Base-by-base conservation (phyloP, 2,888 invertebrate genomes). In the Adela reaumurella region DNA sequence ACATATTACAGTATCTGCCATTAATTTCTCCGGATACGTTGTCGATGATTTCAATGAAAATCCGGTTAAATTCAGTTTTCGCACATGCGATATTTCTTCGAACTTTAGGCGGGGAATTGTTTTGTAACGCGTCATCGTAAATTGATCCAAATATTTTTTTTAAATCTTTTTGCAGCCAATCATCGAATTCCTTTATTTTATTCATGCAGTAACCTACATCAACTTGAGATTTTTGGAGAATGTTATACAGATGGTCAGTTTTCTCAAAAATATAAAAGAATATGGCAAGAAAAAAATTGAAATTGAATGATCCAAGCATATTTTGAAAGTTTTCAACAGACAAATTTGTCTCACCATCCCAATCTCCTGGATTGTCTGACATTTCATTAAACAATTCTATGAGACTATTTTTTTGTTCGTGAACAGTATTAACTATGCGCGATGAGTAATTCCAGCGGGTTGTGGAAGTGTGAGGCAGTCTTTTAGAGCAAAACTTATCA, bases 181-280 rank as follows among this genome's bases (percentile, higher is more conserved):
- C n/a, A 24, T 44, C 2, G 45, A 18, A 45, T 19, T 16, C 45
- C 48, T 3, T 19, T 10, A 16, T 19, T 19, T 47, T 24, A 19
- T n/a, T 42, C 20, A 45, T 17, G 1, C 41, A 43, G 10, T 45
- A 46, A 17, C 45, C 43, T 16, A 20, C 5, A 2, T 17, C 29
- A 8, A 17, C 44, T 3, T 3, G 8, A 35, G 11, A 3, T 35
- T 35, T 35, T 11, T 35, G 35, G 14, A 35, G 3, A 14, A 35
- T 35, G 14, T 35, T 14, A 11, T 35, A 35, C 11, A 35, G 14
- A 14, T 14, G 3, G n/a, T 35, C 43, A 29, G n/a, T 46, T 29
- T 46, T 44, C 18, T 44, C 17, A 47, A 52, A 53, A 43, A 53
- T 52, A 11, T 29, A 2, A 11, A 46, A n/a, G 24, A 50, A 52